These are phyloP conservation scores for Melanotaenia maccullochi DNA, from an alignment of 2,797 vertebrate species.

Conservation along the genomic window DNA sequence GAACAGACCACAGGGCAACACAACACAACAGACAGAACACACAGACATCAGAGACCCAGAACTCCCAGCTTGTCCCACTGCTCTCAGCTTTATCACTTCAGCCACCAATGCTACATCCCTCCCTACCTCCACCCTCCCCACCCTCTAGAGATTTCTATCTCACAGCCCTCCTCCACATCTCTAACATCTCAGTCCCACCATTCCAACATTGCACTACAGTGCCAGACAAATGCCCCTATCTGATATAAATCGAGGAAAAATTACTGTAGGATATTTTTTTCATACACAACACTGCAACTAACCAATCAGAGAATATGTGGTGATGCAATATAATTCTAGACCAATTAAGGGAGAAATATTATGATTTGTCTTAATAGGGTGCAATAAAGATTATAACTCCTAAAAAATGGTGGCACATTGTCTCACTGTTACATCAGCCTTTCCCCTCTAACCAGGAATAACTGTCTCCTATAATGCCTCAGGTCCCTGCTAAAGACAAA, in stretches of 20 bases:
- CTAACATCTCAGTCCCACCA: slow-evolving; percentile 68
- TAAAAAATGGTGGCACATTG: slow-evolving; percentile 54
- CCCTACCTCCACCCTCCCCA: slow-evolving; percentile 35
- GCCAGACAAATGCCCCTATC: slow-evolving; percentile 66
- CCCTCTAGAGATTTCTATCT: slow-evolving; percentile 72
- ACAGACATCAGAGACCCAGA: slow-evolving; percentile 70
- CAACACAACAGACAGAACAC: slow-evolving; percentile 67
- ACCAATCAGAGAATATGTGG: slow-evolving; percentile 46
- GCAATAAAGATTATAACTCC: slow-evolving; percentile 61
- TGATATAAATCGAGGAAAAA: slow-evolving; percentile 76
- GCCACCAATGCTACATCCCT: slow-evolving; percentile 58
- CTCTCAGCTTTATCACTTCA: slow-evolving; percentile 71
- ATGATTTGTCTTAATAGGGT: slow-evolving; percentile 56
- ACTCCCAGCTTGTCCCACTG: slow-evolving; percentile 70
- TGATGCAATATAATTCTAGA: slow-evolving; percentile 54
- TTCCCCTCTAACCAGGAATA: slow-evolving; percentile 64
- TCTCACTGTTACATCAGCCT: slow-evolving; percentile 77
- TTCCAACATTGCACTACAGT: slow-evolving; percentile 60
- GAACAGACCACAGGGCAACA: slow-evolving; percentile 62
- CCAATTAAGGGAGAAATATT: slow-evolving; percentile 57
- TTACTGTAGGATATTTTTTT: slow-evolving; percentile 68
- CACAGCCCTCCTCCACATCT: slow-evolving; percentile 70
- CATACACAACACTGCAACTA: slow-evolving; percentile 29
- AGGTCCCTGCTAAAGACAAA: slow-evolving; percentile 57
- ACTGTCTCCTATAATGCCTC: slow-evolving; percentile 45